A percentile compares a stretch with the other conserved stretches of the same genome.
Evolutionary conservation across 2,888 invertebrate species (phyloP).

Genomic region (Molorchus minor): DNA sequence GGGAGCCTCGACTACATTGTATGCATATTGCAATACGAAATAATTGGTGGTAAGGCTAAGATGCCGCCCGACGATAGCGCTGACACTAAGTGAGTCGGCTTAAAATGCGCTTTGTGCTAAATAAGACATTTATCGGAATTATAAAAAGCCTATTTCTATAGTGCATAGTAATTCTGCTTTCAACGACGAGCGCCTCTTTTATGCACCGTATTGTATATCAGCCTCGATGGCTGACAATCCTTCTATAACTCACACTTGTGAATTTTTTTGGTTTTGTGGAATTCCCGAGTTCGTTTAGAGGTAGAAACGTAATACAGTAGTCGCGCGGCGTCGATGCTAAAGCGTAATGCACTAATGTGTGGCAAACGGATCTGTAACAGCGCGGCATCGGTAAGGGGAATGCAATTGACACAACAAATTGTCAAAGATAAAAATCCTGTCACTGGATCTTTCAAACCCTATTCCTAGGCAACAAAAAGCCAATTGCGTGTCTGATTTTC

Average conservation of each 20-base stretch:
- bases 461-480: no score
- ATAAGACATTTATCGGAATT: slow-evolving; percentile 49
- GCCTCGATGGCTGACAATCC: slow-evolving; percentile 24
- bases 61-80: slow-evolving; percentile 48
- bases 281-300: no score
- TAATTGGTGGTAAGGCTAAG: slow-evolving; percentile 48
- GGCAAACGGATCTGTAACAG: no score
- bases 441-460: no score
- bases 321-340: no score
- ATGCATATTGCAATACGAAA: slow-evolving; percentile 35
- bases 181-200: slow-evolving; percentile 36
- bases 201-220: slow-evolving; percentile 28
- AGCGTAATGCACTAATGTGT: no score
- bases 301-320: no score
- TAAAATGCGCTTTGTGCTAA: slow-evolving; percentile 47
- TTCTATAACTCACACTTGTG: slow-evolving; percentile 29
- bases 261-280: slow-evolving; percentile 22
- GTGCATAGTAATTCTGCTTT: slow-evolving; percentile 47
- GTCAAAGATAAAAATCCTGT: no score
- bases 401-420: no score
- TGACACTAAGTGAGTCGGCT: slow-evolving; percentile 41
- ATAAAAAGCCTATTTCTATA: slow-evolving; percentile 49
- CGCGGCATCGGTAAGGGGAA: no score
- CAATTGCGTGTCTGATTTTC: no score
- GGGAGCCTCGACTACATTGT: slow-evolving; percentile 9